Evolutionary conservation across 2,888 invertebrate species (phyloP), one percentile per base, ranked within the genome.

Genomic region (Hipparchia sbordonii): DNA sequence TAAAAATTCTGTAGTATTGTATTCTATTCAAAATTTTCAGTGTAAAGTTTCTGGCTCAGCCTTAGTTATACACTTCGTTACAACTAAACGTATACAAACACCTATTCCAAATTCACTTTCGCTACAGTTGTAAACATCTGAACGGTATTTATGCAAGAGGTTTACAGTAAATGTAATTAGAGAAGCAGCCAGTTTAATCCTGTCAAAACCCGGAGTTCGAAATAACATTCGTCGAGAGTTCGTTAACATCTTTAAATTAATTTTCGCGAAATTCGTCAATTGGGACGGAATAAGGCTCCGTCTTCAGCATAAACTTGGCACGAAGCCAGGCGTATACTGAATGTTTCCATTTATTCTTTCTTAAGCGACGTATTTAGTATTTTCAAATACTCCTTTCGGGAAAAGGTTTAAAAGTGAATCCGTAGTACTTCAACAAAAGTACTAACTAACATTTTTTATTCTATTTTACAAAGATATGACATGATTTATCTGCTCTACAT

Each of bases 241-340:
- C 83, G 85, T 88, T 88, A 88, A 82, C 83, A 79, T 86, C 84
- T 85, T 85, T 83, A 86, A 89, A 87, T 89, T 87, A 88, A 87
- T 88, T 88, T 89, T 85, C 78, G 80, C 85, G 83, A 87, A 89
- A 86, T 87, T 88, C 86, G 87, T 84, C 88, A 85, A 89, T 89
- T 86, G 85, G 81, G 87, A 89, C 89, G 87, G 85, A 85, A 87
- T 82, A 82, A 88, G 88, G 46, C 85, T 87, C 87, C 85, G 85
- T 83, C 82, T 72, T 88, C 84, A 81, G 84, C 85, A 85, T 84
- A 33, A n/a, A 51, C 59, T 82, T 91, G 91, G 91, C 89, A 80
- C 71, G 57, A 61, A 66, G 87, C 90, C 90, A 90, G 39, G 83
- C 81, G 76, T 75, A 39, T 4, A 39, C 39, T 39, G 39, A 39